phyloP scores from a whole-genome alignment of 1,140 invertebrate genomes.

The Drosophila littoralis region DNA sequence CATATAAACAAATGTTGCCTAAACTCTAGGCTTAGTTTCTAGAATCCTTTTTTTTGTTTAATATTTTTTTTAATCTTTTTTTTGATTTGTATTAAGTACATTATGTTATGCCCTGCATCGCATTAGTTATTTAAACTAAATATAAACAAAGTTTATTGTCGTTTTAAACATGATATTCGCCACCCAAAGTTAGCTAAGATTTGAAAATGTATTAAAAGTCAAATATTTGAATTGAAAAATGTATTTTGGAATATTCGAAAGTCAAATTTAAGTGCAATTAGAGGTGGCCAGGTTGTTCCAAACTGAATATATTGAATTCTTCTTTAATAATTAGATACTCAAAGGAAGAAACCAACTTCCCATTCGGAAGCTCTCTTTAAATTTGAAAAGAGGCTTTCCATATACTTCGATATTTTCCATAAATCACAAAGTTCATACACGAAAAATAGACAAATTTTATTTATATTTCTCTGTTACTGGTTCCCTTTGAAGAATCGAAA shows the following conservation, averaged over 20 bases:
- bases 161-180: neutral
- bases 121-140: neutral
- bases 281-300: neutral
- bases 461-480: too few relatives aligned
- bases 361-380: too few relatives aligned
- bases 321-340: neutral
- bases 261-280: neutral
- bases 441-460: too few relatives aligned
- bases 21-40: conserved; percentile 10
- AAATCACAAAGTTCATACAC: too few relatives aligned
- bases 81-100: conserved; percentile 24
- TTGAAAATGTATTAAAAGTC: neutral
- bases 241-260: neutral
- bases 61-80: conserved; percentile 1
- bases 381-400: too few relatives aligned
- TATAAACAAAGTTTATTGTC: neutral
- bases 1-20: conserved; percentile 8
- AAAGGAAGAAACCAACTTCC: neutral
- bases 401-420: too few relatives aligned
- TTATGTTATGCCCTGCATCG: conserved; percentile 6
- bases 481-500: too few relatives aligned
- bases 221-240: neutral
- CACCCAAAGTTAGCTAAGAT: neutral
- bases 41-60: neutral
- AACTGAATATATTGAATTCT: too few relatives aligned